Evolutionary conservation across 2,888 invertebrate species (phyloP), one percentile per base, ranked within the genome.

Genomic region (Acutogordius australiensis): DNA sequence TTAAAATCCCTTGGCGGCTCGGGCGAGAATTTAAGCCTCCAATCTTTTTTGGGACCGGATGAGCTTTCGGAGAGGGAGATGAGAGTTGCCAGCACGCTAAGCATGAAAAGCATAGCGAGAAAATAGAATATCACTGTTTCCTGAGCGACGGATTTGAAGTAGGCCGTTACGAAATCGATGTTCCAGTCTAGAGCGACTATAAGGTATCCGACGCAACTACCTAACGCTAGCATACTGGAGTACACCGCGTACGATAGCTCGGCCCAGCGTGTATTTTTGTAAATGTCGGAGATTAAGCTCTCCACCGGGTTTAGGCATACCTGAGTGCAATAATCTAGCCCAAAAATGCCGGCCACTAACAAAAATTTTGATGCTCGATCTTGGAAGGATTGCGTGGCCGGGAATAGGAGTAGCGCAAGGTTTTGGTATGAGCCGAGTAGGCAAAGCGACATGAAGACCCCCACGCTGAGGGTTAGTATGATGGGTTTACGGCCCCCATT

Each of bases 321-420:
- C 23, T 51, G 51, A 23, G n/a, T 51, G 23, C 51, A 51, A 51
- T 51, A 51, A 51, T 51, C 51, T 4, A 51, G 51, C 26, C 51
- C 51, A 8, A 51, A 23, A 23, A 51, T 23, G 8, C 51, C 51
- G 4, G 23, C 4, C 8, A 51, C 23, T 23, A 51, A 51, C 4
- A 51, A n/a, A 51, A 51, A 51, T 51, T 51, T 51, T 13, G 51
- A 51, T 21, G 23, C 4, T 13, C 44, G 8, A n/a, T 8, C 8
- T n/a, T 37, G 44, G 4, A 23, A 51, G 37, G 37, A 37, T 8
- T 18, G 8, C 8, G 18, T 13, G 23, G 8, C 4, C 4, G 51
- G 51, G 4, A 26, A 26, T 4, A 23, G n/a, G 23, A 21, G 4
- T 4, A 23, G 4, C 4, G 18, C 26, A 4, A 51, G 4, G 4